Conservation (phyloP, 2,113 vertebrate genomes). For the Megaceryle torquata region DNA sequence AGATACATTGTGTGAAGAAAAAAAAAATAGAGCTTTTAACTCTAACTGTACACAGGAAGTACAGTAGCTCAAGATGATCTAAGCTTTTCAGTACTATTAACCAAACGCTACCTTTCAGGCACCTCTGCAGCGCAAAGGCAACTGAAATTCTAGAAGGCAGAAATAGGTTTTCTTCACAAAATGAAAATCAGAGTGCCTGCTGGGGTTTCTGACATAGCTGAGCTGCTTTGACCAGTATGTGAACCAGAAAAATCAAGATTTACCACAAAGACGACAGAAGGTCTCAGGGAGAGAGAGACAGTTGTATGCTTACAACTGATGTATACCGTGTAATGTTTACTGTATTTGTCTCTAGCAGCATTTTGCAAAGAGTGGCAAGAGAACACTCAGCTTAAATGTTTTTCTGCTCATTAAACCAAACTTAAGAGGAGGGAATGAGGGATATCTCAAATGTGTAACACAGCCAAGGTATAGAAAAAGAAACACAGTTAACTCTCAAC, state of each 20-base stretch:
- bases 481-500: not conserved
- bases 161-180: not conserved
- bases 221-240: not conserved
- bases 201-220: not conserved
- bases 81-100: not conserved
- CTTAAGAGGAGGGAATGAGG: not conserved
- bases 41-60: not conserved
- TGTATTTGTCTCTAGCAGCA: not conserved
- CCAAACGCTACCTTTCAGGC: not conserved
- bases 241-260: not conserved
- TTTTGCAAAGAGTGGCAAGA: not conserved
- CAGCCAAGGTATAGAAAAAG: not conserved
- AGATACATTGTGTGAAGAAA: not conserved
- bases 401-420: not conserved
- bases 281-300: not conserved
- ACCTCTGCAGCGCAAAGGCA: not conserved
- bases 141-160: not conserved
- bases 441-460: not conserved
- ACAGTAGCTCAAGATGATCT: not conserved
- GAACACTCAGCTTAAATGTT: not conserved
- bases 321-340: not conserved
- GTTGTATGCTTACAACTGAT: not conserved
- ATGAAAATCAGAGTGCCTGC: not conserved
- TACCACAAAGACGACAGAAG: not conserved
- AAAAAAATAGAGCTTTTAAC: not conserved